Percentiles rank a stretch among this genome's conserved stretches.
Conservation (phyloP, 2,888 invertebrate genomes). For the Papilio demoleus region DNA sequence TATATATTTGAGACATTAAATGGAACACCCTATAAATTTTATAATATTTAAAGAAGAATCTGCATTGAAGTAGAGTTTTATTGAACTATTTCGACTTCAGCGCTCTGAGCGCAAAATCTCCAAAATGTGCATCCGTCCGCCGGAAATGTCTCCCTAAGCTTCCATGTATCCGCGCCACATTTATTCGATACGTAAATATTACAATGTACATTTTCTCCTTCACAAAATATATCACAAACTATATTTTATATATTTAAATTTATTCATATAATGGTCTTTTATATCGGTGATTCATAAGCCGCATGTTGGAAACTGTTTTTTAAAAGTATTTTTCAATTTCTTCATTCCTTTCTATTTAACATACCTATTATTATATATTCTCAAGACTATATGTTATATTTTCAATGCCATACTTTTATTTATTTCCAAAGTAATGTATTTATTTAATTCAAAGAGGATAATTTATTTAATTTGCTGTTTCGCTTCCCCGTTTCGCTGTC, state of each 20-base stretch:
- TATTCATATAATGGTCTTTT: slow-evolving; percentile 26
- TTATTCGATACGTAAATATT: slow-evolving; percentile 68
- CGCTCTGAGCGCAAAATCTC: slow-evolving; percentile 70
- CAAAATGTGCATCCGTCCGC: slow-evolving; percentile 74
- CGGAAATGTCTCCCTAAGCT: slow-evolving; percentile 74
- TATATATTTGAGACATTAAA: slow-evolving; percentile 36
- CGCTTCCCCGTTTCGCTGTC: slow-evolving; percentile 22
- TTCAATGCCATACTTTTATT: background rate
- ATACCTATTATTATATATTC: background rate
- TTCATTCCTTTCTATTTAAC: background rate
- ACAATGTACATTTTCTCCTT: slow-evolving; percentile 43
- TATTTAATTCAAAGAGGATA: slow-evolving; percentile 27
- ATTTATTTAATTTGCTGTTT: slow-evolving; percentile 31
- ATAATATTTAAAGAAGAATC: slow-evolving; percentile 62
- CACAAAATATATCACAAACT: slow-evolving; percentile 35
- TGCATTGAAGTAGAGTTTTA: slow-evolving; percentile 51
- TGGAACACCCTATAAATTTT: slow-evolving; percentile 56
- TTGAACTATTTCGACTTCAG: slow-evolving; percentile 67
- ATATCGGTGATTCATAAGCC: background rate
- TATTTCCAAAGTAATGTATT: slow-evolving; percentile 34
- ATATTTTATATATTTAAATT: slow-evolving; percentile 31
- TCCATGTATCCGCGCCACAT: slow-evolving; percentile 64
- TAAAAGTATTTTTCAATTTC: background rate
- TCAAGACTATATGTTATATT: background rate
- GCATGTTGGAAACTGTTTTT: background rate